A percentile compares a stretch with the other conserved stretches of the same genome.
phyloP scores from a whole-genome alignment of 2,797 vertebrate species.

The Poecilia wingei region DNA sequence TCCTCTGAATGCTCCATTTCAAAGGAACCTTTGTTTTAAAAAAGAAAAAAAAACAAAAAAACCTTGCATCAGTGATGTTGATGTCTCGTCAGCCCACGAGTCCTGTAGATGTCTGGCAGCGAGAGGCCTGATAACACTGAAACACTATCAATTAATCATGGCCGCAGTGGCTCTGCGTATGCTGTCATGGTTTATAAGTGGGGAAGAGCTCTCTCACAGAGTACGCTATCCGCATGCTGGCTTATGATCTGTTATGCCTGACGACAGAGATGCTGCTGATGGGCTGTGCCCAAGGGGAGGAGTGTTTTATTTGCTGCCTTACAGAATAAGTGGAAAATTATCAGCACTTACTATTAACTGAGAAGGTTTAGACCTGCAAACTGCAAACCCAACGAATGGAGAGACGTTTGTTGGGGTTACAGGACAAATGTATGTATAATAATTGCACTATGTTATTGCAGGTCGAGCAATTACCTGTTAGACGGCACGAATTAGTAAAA shows the following conservation, averaged over 20 bases:
- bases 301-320: not conserved
- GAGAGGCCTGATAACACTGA: slow-evolving; percentile 41
- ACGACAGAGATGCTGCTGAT: slow-evolving; percentile 9
- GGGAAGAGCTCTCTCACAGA: slow-evolving; percentile 16
- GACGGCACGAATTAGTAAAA: no score
- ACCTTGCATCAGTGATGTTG: slow-evolving; percentile 53
- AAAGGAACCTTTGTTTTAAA: slow-evolving; percentile 49
- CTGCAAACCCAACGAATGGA: no score
- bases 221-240: not conserved
- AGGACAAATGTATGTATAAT: no score
- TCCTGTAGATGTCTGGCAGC: slow-evolving; percentile 25
- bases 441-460: no score
- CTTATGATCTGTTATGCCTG: slow-evolving; percentile 12
- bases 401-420: no score
- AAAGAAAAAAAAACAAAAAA: slow-evolving; percentile 13
- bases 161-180: slow-evolving; percentile 20
- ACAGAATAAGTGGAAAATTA: not conserved
- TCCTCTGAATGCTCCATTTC: slow-evolving; percentile 44
- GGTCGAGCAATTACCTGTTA: no score
- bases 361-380: not conserved
- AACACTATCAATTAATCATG: slow-evolving; percentile 49
- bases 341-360: not conserved
- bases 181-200: slow-evolving; percentile 12
- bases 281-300: not conserved
- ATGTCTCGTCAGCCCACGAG: slow-evolving; percentile 44